Evolutionary conservation across 2,888 invertebrate species (phyloP).

Genomic region (Brachynemurus nebulosus): DNA sequence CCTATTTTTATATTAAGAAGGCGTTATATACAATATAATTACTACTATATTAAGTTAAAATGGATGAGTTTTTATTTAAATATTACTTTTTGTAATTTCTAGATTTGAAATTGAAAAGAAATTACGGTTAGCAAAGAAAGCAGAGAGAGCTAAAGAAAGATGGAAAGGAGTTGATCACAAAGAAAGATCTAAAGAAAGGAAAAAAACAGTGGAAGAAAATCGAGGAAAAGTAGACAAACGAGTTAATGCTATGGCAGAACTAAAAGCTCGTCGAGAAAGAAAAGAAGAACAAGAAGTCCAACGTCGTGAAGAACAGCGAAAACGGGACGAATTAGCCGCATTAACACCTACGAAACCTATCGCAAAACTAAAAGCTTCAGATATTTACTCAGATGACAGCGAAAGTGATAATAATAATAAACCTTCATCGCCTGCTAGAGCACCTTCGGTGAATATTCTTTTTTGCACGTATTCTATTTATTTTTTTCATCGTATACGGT

Average conservation of each 20-base stretch:
- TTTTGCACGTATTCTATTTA: no score
- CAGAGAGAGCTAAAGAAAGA: conserved; percentile 48
- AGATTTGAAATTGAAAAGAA: conserved; percentile 94
- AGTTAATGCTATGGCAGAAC: conserved; percentile 82
- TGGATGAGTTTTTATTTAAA: no score
- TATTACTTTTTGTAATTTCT: conserved; percentile 16
- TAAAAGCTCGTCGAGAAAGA: conserved; percentile 84
- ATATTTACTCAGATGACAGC: conserved; percentile 84
- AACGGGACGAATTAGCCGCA: conserved; percentile 40
- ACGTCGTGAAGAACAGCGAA: conserved; percentile 38
- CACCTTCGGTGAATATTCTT: conserved; percentile 7
- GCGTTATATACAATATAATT: no score
- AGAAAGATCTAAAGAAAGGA: conserved; percentile 68
- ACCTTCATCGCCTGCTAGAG: conserved; percentile 9
- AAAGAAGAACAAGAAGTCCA: conserved; percentile 48
- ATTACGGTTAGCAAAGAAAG: conserved; percentile 66
- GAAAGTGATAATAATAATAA: conserved; percentile 48
- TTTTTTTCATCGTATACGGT: background rate
- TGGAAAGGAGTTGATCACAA: conserved; percentile 49
- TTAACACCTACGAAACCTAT: conserved; percentile 36
- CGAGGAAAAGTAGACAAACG: conserved; percentile 68
- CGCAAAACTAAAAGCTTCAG: conserved; percentile 82
- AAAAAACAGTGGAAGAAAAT: conserved; percentile 81
- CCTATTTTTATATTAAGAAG: no score
- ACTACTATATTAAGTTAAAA: no score